Percentiles rank a stretch among this genome's conserved stretches.
phyloP scores from a whole-genome alignment of 1,140 invertebrate species.

The Gonioctena quinquepunctata region DNA sequence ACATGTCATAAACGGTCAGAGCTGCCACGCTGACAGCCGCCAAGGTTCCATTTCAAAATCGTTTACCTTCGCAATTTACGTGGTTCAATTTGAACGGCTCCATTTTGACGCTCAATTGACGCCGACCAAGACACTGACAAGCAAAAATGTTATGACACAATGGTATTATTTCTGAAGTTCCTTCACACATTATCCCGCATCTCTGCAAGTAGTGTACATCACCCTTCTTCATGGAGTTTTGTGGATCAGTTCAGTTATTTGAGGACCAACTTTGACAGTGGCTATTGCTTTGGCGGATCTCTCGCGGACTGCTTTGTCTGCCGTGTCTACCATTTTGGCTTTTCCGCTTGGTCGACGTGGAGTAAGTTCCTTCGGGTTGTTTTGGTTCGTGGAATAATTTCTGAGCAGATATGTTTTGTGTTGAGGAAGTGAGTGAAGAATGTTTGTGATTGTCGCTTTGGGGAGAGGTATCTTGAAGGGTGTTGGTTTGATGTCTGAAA shows the following conservation, averaged over 20 bases:
- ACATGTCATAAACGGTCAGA: conserved; percentile 98
- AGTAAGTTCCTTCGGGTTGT: conserved; percentile 60
- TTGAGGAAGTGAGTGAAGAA: neutral
- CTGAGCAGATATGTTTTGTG: neutral
- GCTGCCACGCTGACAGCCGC: conserved; percentile 85
- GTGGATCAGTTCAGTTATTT: conserved; percentile 70
- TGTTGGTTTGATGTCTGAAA: neutral
- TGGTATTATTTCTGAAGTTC: conserved; percentile 86
- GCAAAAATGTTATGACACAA: conserved; percentile 89
- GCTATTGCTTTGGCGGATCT: conserved; percentile 78
- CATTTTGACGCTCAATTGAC: conserved; percentile 74
- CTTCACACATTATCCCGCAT: conserved; percentile 96
- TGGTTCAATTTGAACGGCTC: conserved; percentile 56
- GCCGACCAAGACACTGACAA: too few relatives aligned
- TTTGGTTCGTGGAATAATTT: neutral
- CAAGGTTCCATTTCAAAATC: conserved; percentile 98
- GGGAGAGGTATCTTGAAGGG: neutral
- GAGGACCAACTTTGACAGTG: conserved; percentile 67
- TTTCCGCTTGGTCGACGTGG: conserved; percentile 79
- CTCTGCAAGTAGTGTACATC: conserved; percentile 88
- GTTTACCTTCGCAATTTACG: conserved; percentile 66
- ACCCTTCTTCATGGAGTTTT: conserved; percentile 87
- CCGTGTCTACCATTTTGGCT: conserved; percentile 91
- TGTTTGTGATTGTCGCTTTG: neutral
- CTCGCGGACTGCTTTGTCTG: conserved; percentile 68